Evolutionary conservation across 1,140 invertebrate species (phyloP), one percentile per base, ranked within the genome.

Genomic region (Drosophila tristis): DNA sequence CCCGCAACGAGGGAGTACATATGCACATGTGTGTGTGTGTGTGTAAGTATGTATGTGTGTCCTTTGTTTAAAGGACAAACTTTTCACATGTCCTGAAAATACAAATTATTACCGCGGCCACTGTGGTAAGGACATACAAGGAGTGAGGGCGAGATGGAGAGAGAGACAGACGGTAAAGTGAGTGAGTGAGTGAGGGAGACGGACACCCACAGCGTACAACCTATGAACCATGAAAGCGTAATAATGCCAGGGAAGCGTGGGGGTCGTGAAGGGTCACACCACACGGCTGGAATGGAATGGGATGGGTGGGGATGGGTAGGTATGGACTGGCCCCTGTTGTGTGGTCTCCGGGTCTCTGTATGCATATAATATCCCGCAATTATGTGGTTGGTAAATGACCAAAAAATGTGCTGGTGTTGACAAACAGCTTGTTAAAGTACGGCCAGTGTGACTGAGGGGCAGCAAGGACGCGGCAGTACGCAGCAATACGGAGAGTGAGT

Each of bases 381-480:
- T 89, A 89, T 89, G 84, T 89, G 84, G 84, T 89, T 59, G 61
- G 84, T 84, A 89, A 89, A 89, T 90, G 85, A 89, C 84, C 84
- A 89, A 89, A 89, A 89, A 89, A 84, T 89, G 79, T 90, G 84
- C 79, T 86, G 85, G 84, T 89, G 84, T 89, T 89, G 84, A 89
- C 84, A 89, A 90, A 89, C 84, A 89, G 84, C 82, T 86, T 87
- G 81, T 86, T 82, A 75, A 72, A 39, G 29, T n/a, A 39, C 1
- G 35, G 35, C 31, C 8, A 31, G 31, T 2, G 23, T 0, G 23
- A 4, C 23, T 25, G 8, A 2, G 29, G 7, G 20, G 5, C 16
- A 4, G 13, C n/a, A 9, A 26, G 9, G 4, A 35, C 25, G 9
- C n/a, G 13, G 50, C 9, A 47, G 26, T 5, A 39, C 49, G 43